Evolutionary conservation across 2,888 invertebrate species (phyloP).

Genomic region (Apodemia arnacis): DNA sequence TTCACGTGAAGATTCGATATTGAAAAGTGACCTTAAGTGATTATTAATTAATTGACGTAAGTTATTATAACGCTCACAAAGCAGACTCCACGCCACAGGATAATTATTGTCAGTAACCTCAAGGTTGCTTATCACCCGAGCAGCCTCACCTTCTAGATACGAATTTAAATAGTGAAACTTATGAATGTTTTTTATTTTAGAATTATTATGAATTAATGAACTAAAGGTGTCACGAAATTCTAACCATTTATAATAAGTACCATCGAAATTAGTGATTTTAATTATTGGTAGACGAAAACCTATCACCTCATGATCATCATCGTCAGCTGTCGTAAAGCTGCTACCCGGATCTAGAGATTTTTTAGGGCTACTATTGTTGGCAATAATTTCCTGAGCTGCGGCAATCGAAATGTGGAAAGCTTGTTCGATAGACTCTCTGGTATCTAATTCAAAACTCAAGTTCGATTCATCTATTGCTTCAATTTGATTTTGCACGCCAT

Average conservation of each 20-base stretch:
- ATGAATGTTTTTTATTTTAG: constrained; percentile 24
- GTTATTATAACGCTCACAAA: constrained; percentile 61
- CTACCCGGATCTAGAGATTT: too few relatives aligned
- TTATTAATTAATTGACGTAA: constrained; percentile 50
- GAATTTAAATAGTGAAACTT: constrained; percentile 67
- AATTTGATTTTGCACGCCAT: constrained; percentile 37
- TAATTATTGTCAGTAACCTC: constrained; percentile 57
- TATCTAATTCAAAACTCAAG: constrained; percentile 14
- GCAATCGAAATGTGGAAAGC: too few relatives aligned
- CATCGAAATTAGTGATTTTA: too few relatives aligned
- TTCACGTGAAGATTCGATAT: background rate
- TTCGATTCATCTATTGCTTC: constrained; percentile 29
- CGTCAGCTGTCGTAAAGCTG: too few relatives aligned
- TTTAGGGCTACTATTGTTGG: too few relatives aligned
- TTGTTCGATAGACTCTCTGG: too few relatives aligned
- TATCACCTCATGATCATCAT: too few relatives aligned
- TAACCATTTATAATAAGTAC: too few relatives aligned
- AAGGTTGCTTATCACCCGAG: constrained; percentile 36
- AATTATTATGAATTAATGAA: too few relatives aligned
- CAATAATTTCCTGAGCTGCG: too few relatives aligned
- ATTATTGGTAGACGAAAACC: too few relatives aligned
- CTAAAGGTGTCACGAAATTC: too few relatives aligned
- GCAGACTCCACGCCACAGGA: constrained; percentile 50
- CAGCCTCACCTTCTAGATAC: constrained; percentile 60
- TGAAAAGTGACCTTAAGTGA: constrained; percentile 27